Base-by-base conservation (phyloP, 2,797 vertebrate species). In the Catostomus latipinnis region DNA sequence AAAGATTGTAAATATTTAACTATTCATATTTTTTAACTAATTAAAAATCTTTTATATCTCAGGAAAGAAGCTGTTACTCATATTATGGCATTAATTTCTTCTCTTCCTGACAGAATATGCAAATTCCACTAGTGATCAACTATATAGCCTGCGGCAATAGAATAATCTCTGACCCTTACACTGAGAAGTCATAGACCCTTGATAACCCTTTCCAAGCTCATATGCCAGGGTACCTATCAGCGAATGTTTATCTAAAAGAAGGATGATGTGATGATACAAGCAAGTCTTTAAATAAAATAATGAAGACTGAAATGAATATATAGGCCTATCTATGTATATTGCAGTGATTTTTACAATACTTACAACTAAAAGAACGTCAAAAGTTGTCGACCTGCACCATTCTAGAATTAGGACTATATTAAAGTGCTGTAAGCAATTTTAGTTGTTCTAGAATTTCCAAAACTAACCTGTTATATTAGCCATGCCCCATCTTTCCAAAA, bases 81-180 rank as follows among this genome's bases (percentile, higher is more conserved):
- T 34, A 34, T 34, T 34, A 34, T 34, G 34, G 34, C 34, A 34
- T 34, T 34, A 34, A 34, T 34, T 34, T 34, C 34, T 34, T 34
- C 34, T 84, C 62, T 80, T 81, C 86, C 86, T 86, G 71, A 78
- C 82, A 74, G 80, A 81, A 87, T 90, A 87, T 89, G 87, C 85
- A 89, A 89, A 91, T 84, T 63, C 85, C 89, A 91, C 83, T 79
- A 79, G 67, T 83, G 12, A 80, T 84, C 83, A 83, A 83, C 85
- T 22, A 85, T 78, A 90, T 89, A 83, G 91, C 90, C 89, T 83
- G 77, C 8, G 89, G 92, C 90, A 81, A 77, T 80, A 71, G 85
- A 74, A 65, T 86, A 88, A 91, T 89, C 90, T 90, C 83, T 92
- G 90, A 91, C 91, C 57, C 86, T 71, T 46, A 63, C 89, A 88